phyloP scores from a whole-genome alignment of 1,140 invertebrate species.

The Ceratitis capitata region DNA sequence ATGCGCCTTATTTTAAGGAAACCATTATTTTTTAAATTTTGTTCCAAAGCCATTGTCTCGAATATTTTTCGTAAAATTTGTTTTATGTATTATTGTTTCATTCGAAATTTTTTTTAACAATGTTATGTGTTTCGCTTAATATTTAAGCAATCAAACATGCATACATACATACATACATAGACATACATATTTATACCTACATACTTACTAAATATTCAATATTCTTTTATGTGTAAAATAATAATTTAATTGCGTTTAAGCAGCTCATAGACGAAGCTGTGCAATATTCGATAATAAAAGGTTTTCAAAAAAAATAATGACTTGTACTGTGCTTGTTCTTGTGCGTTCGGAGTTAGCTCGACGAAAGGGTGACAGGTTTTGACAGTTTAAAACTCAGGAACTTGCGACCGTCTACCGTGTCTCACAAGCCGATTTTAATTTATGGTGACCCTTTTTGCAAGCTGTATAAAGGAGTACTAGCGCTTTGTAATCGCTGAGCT shows the following conservation, averaged over 20 bases:
- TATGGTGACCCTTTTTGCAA: no score
- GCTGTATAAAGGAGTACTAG: no score
- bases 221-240: not conserved
- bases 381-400: no score
- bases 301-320: conserved; percentile 15
- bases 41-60: not conserved
- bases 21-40: not conserved
- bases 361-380: no score
- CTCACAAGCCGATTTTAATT: no score
- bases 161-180: no score
- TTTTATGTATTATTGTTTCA: not conserved
- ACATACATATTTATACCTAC: no score
- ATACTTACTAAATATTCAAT: not conserved
- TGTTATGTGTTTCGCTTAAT: conserved; percentile 7
- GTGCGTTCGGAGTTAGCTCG: no score
- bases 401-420: no score
- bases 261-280: not conserved
- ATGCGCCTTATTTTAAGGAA: not conserved
- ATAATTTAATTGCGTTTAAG: not conserved
- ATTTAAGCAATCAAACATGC: conserved; percentile 19
- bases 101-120: not conserved
- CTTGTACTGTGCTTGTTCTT: no score
- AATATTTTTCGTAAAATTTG: not conserved
- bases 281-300: not conserved
- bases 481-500: no score